phyloP scores from a whole-genome alignment of 1,140 invertebrate genomes.

The Fopius arisanus region DNA sequence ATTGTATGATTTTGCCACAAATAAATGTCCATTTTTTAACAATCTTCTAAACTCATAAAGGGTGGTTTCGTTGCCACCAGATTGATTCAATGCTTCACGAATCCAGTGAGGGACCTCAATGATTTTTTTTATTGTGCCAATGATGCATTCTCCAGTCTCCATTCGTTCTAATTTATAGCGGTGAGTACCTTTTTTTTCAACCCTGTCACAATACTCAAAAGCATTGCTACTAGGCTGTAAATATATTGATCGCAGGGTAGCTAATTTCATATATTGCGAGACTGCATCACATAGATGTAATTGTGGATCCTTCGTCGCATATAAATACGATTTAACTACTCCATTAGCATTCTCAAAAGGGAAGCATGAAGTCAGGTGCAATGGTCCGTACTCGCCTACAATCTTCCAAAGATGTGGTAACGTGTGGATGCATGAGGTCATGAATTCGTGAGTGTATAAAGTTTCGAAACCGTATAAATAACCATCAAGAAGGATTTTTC shows the following conservation, averaged over 20 bases:
- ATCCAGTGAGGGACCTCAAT: not conserved
- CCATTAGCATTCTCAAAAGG: constrained; percentile 32
- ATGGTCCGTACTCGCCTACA: constrained; percentile 19
- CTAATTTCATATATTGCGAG: constrained; percentile 3
- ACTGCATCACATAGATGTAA: constrained; percentile 22
- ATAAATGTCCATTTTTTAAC: not conserved
- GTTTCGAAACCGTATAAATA: not conserved
- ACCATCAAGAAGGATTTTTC: not conserved
- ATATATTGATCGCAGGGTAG: not conserved
- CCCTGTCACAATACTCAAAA: not conserved
- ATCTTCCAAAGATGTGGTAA: constrained; percentile 22
- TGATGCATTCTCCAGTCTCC: not conserved
- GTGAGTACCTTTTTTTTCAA: constrained; percentile 14
- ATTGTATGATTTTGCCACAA: not conserved
- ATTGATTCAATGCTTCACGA: not conserved
- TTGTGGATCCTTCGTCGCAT: constrained; percentile 6
- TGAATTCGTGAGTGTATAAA: constrained; percentile 17
- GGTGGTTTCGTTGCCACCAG: not conserved
- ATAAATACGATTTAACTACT: constrained; percentile 16
- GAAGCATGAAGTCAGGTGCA: constrained; percentile 30
- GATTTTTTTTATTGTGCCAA: not conserved
- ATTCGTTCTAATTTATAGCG: not conserved
- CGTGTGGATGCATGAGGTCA: constrained; percentile 28
- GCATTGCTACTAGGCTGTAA: not conserved
- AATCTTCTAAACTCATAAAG: not conserved